Conservation (phyloP, 2,113 vertebrate species). For the Rhinolophus sinicus region DNA sequence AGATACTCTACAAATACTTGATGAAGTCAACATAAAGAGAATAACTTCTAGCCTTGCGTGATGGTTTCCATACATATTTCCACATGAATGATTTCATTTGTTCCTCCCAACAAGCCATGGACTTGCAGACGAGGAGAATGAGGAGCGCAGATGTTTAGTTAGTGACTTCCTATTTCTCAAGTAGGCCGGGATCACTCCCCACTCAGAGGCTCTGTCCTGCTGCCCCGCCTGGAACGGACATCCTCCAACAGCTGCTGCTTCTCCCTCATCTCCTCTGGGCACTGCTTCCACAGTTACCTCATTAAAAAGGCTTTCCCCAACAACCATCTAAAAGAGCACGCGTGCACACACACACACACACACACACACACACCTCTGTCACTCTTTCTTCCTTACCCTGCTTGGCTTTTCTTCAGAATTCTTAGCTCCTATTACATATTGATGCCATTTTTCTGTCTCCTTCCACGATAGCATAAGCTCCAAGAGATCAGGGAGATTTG, state of each 20-base stretch:
- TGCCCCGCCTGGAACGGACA: not conserved
- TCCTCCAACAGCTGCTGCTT: rapidly evolving
- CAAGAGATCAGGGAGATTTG: not conserved
- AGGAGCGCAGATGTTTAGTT: not conserved
- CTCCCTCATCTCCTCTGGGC: not conserved
- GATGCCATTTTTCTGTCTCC: not conserved
- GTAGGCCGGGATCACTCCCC: not conserved
- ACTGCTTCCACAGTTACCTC: not conserved
- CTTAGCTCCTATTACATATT: not conserved
- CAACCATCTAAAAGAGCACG: not conserved
- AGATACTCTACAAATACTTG: not conserved
- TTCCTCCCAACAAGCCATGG: not conserved
- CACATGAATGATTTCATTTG: not conserved
- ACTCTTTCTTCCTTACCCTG: not conserved
- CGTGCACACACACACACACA: too few species aligned
- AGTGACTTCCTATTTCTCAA: not conserved
- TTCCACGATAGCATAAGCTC: not conserved
- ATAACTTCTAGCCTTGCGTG: not conserved
- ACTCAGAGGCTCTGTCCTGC: not conserved
- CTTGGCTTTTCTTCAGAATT: constrained; percentile 16
- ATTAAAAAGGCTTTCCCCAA: not conserved
- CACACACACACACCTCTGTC: not conserved
- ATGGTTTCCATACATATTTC: not conserved
- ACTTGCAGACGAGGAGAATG: not conserved
- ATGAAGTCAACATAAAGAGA: not conserved